phyloP scores from a whole-genome alignment of 2,113 vertebrate genomes.

The Polyodon spathula region DNA sequence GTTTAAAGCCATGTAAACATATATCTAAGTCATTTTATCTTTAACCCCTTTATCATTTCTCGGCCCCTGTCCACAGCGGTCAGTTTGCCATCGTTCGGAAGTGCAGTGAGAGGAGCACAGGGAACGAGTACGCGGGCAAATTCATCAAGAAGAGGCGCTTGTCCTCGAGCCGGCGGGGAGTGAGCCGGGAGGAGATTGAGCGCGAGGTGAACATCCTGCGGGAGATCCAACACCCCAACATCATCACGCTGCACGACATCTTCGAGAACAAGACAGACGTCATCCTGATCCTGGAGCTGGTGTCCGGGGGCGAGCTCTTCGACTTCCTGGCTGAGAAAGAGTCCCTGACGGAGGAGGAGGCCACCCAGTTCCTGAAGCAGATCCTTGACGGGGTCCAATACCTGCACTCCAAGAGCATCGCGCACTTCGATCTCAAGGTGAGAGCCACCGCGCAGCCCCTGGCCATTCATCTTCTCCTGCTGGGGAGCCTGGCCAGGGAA shows the following conservation, averaged over 20 bases:
- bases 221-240: constrained; percentile 94
- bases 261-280: constrained; percentile 96
- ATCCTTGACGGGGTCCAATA: constrained; percentile 91
- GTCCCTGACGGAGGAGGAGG: constrained; percentile 89
- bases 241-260: constrained; percentile 94
- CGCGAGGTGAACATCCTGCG: constrained; percentile 91
- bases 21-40: background rate
- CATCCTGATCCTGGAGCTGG: constrained; percentile 93
- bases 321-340: constrained; percentile 96
- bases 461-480: accelerated
- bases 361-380: constrained; percentile 95
- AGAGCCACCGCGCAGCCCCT: background rate
- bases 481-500: background rate
- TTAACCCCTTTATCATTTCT: background rate
- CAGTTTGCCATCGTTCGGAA: constrained; percentile 93
- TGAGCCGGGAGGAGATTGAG: constrained; percentile 94
- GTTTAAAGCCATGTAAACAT: background rate
- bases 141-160: constrained; percentile 95
- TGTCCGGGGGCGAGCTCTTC: constrained; percentile 87
- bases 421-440: constrained; percentile 95
- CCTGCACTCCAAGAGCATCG: constrained; percentile 87
- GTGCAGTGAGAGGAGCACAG: constrained; percentile 74
- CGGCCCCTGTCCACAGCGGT: constrained; percentile 57
- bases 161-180: constrained; percentile 84
- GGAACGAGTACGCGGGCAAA: constrained; percentile 80